Conservation (phyloP, 2,888 invertebrate species). For the Alviniconcha strummeri region DNA sequence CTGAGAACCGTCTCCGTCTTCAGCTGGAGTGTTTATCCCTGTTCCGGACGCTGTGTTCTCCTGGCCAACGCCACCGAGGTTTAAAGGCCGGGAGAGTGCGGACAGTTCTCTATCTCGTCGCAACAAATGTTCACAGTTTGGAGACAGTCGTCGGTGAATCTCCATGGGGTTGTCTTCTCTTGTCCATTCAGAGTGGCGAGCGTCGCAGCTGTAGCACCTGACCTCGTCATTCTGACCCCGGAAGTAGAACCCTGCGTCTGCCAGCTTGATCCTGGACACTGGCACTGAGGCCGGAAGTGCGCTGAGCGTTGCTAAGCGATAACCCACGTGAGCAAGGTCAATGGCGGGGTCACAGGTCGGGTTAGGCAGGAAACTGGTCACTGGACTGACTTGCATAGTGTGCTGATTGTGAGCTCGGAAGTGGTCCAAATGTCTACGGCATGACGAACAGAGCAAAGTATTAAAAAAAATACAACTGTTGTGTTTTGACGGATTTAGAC, state of each 20-base stretch:
- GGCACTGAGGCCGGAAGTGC: slow-evolving; percentile 13
- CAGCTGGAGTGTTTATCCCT: too few species aligned
- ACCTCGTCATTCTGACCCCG: slow-evolving; percentile 30
- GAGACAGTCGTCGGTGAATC: slow-evolving; percentile 25
- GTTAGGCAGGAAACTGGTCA: slow-evolving; percentile 27
- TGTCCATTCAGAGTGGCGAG: slow-evolving; percentile 25
- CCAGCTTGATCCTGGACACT: slow-evolving; percentile 23
- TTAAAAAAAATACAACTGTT: background rate
- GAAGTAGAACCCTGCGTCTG: slow-evolving; percentile 30
- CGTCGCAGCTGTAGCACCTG: slow-evolving; percentile 31
- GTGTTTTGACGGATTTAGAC: background rate
- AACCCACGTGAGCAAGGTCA: slow-evolving; percentile 24
- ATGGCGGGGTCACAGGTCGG: slow-evolving; percentile 9
- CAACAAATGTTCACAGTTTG: slow-evolving; percentile 12
- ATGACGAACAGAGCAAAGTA: background rate
- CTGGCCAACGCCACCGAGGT: too few species aligned
- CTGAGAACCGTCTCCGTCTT: too few species aligned
- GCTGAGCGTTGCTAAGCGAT: slow-evolving; percentile 29
- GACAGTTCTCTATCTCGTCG: background rate
- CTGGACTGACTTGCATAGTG: background rate
- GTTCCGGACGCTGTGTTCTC: too few species aligned
- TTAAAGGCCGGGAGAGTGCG: too few species aligned
- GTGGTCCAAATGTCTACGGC: background rate
- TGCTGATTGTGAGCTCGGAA: background rate
- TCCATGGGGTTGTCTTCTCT: slow-evolving; percentile 16